phyloP scores from a whole-genome alignment of 2,797 vertebrate genomes.

The Rhynchonycteris naso region DNA sequence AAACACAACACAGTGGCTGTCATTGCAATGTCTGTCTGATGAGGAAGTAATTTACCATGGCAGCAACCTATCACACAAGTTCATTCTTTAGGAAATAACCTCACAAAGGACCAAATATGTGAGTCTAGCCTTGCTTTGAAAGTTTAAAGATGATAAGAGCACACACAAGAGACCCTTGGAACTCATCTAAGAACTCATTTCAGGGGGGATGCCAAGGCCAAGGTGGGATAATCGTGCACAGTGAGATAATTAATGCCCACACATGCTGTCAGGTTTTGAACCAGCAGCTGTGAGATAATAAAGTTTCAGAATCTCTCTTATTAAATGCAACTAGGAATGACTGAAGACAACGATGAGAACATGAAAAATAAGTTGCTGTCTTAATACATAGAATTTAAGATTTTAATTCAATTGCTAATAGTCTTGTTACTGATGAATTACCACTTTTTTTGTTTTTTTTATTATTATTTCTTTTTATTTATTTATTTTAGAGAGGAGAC shows the following conservation, averaged over 20 bases:
- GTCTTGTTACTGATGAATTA: neutral
- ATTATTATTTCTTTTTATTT: no score
- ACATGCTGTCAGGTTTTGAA: neutral
- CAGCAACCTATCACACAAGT: neutral
- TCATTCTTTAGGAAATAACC: conserved; percentile 3
- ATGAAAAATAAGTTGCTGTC: neutral
- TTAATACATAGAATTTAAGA: neutral
- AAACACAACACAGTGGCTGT: neutral
- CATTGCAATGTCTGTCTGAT: neutral
- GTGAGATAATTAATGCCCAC: neutral
- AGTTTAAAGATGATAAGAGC: neutral
- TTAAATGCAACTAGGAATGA: neutral
- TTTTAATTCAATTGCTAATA: conserved; percentile 36
- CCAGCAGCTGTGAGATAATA: neutral
- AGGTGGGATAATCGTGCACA: neutral
- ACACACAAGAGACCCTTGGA: neutral
- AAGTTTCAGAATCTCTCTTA: neutral
- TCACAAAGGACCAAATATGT: neutral
- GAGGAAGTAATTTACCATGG: neutral
- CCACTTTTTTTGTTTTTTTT: no score
- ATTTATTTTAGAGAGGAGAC: no score
- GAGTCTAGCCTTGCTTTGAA: conserved; percentile 12
- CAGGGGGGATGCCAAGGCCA: neutral
- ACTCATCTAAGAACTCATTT: neutral
- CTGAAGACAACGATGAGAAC: neutral